A percentile compares a stretch with the other conserved stretches of the same genome.
phyloP scores from a whole-genome alignment of 1,140 invertebrate genomes.

The Conus betulinus region DNA sequence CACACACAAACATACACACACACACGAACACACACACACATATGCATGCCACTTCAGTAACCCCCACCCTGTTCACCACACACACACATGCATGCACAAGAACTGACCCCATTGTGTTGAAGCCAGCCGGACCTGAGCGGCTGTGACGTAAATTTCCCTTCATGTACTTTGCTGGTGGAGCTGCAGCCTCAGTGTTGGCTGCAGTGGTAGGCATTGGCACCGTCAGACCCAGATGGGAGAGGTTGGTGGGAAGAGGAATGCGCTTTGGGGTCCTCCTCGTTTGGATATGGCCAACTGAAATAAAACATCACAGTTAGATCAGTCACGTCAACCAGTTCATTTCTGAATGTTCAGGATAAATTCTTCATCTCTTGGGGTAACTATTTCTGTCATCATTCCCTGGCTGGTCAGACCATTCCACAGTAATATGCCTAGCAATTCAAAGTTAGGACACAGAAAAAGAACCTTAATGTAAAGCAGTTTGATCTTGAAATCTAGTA shows the following conservation, averaged over 20 bases:
- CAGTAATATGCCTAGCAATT: too few species aligned
- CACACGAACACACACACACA: too few species aligned
- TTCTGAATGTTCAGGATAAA: too few species aligned
- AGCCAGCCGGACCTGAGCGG: slow-evolving; percentile 17
- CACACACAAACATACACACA: neutral
- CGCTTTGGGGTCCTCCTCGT: slow-evolving; percentile 55
- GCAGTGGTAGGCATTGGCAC: neutral
- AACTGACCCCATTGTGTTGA: neutral
- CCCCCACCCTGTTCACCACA: too few species aligned
- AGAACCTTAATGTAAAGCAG: too few species aligned
- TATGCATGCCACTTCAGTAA: too few species aligned
- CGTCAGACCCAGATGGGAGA: slow-evolving; percentile 46
- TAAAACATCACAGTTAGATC: neutral
- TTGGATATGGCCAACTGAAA: slow-evolving; percentile 60
- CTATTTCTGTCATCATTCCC: too few species aligned
- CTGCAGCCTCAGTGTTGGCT: neutral
- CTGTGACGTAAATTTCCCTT: slow-evolving; percentile 13
- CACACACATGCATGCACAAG: neutral
- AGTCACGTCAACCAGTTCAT: neutral
- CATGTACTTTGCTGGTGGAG: neutral
- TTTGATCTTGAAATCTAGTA: too few species aligned
- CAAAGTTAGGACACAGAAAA: too few species aligned
- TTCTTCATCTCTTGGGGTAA: too few species aligned
- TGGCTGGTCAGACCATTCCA: too few species aligned
- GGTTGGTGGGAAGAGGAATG: slow-evolving; percentile 66